phyloP scores from a whole-genome alignment of 2,113 vertebrate species.

The Gallinago paraguaiae region DNA sequence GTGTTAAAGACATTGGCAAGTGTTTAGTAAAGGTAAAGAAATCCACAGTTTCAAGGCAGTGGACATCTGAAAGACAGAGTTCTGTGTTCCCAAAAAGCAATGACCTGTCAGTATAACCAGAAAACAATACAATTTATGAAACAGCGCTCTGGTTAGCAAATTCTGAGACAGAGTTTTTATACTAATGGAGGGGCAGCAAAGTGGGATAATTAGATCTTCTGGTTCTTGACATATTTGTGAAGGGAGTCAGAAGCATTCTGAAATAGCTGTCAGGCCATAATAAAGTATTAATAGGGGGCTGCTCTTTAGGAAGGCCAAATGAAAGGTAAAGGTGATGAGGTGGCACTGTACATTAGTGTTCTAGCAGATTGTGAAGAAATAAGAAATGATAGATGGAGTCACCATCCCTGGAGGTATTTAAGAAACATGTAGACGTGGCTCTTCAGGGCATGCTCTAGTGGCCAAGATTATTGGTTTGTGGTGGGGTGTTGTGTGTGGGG shows the following conservation, averaged over 20 bases:
- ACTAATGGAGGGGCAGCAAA: not conserved
- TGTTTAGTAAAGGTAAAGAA: not conserved
- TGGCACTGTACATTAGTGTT: not conserved
- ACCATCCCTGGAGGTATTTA: no score
- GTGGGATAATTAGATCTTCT: not conserved
- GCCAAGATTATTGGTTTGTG: no score
- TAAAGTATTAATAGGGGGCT: not conserved
- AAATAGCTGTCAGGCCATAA: rapidly evolving
- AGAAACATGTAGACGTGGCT: no score
- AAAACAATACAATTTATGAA: not conserved
- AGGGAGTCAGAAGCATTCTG: not conserved
- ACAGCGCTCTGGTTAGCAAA: not conserved
- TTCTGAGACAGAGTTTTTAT: not conserved
- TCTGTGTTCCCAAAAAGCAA: not conserved
- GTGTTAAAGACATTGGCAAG: not conserved
- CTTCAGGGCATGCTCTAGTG: no score
- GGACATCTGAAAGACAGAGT: not conserved
- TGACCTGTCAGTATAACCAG: not conserved
- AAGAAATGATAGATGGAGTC: not conserved
- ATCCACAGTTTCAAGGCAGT: not conserved
- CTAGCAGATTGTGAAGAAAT: not conserved
- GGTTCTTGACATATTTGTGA: not conserved
- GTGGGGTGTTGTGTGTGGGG: no score
- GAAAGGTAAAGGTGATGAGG: not conserved
- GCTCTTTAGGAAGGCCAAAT: not conserved